Conservation (phyloP, 1,140 invertebrate species). For the Halictus rubicundus region DNA sequence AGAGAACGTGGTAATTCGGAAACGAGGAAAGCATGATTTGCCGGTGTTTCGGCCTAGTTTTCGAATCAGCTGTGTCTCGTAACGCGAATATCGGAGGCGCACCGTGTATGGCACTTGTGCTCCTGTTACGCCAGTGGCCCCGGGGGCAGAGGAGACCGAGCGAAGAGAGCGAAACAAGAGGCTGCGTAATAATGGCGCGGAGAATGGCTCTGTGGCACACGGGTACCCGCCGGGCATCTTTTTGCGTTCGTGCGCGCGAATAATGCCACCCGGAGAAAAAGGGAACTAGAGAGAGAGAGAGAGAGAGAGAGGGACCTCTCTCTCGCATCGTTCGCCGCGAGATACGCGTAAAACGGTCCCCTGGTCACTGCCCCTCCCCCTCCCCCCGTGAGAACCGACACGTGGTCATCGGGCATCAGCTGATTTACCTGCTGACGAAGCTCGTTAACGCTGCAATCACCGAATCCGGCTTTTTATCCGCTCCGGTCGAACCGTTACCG, state of each 20-base stretch:
- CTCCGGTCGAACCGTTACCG: too few relatives aligned
- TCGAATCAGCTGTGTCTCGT: too few relatives aligned
- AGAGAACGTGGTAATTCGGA: too few relatives aligned
- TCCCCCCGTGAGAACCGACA: slow-evolving; percentile 58
- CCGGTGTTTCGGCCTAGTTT: too few relatives aligned
- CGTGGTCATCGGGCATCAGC: slow-evolving; percentile 63
- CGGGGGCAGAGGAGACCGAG: too few relatives aligned
- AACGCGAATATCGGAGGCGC: too few relatives aligned
- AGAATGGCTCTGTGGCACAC: slow-evolving; percentile 54
- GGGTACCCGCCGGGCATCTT: slow-evolving; percentile 64
- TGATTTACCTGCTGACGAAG: slow-evolving; percentile 14
- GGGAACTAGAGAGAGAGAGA: neutral
- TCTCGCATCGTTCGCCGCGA: slow-evolving; percentile 4
- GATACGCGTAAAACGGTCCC: slow-evolving; percentile 18
- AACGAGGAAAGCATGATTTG: too few relatives aligned
- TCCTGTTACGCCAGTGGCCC: too few relatives aligned
- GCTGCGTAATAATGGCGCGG: slow-evolving; percentile 67
- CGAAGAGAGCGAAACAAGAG: slow-evolving; percentile 14
- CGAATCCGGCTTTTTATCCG: too few relatives aligned
- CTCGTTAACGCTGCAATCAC: too few relatives aligned
- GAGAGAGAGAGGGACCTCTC: slow-evolving; percentile 12
- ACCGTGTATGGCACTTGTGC: too few relatives aligned
- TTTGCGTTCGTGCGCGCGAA: slow-evolving; percentile 10
- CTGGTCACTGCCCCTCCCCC: slow-evolving; percentile 21
- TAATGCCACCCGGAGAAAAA: slow-evolving; percentile 10